phyloP scores from a whole-genome alignment of 2,888 invertebrate genomes.

The Nasonia oneida region DNA sequence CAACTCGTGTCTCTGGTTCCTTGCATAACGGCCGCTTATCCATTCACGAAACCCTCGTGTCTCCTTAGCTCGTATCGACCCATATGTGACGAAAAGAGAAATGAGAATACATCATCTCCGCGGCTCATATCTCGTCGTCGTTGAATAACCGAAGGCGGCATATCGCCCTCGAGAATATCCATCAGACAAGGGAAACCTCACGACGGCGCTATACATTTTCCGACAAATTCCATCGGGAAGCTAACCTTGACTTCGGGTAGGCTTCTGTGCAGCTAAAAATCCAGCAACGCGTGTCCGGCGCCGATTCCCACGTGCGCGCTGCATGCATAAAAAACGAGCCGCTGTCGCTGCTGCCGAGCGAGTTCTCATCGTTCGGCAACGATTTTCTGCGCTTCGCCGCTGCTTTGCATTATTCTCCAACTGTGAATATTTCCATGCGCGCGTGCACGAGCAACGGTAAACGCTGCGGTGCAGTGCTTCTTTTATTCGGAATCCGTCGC shows the following conservation, averaged over 20 bases:
- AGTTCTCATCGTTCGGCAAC: slow-evolving; percentile 29
- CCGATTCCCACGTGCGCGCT: slow-evolving; percentile 43
- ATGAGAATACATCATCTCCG: neutral
- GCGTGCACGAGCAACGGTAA: neutral
- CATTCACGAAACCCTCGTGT: neutral
- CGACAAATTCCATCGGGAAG: slow-evolving; percentile 12
- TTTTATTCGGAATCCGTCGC: neutral
- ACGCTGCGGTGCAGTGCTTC: neutral
- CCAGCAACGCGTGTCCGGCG: neutral
- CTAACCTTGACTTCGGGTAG: slow-evolving; percentile 48
- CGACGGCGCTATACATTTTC: slow-evolving; percentile 14
- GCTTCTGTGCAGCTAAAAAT: slow-evolving; percentile 44
- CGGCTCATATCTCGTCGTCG: neutral
- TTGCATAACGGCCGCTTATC: neutral
- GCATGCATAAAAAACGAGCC: slow-evolving; percentile 24
- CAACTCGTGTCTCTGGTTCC: neutral
- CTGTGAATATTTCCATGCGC: neutral
- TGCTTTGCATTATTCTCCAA: slow-evolving; percentile 14
- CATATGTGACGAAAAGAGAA: too few species aligned
- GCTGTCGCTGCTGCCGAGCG: neutral
- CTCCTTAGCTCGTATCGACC: neutral
- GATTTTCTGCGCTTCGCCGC: slow-evolving; percentile 14
- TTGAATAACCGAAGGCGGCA: neutral
- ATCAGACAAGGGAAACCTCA: slow-evolving; percentile 32
- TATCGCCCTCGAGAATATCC: neutral